A percentile compares a stretch with the other conserved stretches of the same genome.
phyloP scores from a whole-genome alignment of 2,113 vertebrate genomes.

The Pterocles gutturalis region DNA sequence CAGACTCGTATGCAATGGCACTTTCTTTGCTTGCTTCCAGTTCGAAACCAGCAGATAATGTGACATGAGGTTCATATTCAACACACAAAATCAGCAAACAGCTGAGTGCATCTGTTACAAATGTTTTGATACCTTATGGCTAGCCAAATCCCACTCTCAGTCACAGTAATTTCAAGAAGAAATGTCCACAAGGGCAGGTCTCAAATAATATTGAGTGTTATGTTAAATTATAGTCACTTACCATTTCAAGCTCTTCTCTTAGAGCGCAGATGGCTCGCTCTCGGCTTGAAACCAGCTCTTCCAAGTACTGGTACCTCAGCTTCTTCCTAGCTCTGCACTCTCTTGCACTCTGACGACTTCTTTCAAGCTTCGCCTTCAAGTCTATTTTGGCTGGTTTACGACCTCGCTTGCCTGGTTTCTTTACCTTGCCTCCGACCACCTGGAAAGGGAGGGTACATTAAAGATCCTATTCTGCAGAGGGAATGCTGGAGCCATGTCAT shows the following conservation, averaged over 20 bases:
- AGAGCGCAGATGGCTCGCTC: conserved; percentile 96
- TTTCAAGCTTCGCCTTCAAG: conserved; percentile 96
- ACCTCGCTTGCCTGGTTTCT: conserved; percentile 96
- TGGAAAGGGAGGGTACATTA: conserved; percentile 40
- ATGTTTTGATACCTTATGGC: background rate
- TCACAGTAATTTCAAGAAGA: background rate
- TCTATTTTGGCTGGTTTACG: conserved; percentile 98
- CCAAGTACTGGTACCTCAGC: conserved; percentile 95
- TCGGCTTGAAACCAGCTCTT: conserved; percentile 95
- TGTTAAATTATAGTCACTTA: conserved; percentile 48
- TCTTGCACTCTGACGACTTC: conserved; percentile 94
- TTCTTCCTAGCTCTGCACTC: conserved; percentile 96
- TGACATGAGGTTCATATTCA: background rate
- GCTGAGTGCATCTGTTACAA: conserved; percentile 31
- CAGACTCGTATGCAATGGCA: background rate
- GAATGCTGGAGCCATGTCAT: background rate
- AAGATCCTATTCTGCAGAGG: background rate
- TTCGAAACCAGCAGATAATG: background rate
- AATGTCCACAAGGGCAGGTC: background rate
- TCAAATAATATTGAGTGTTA: background rate
- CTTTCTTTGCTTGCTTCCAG: background rate
- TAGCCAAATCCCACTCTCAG: conserved; percentile 7
- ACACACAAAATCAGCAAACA: background rate
- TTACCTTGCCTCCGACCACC: conserved; percentile 93
- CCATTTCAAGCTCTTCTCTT: conserved; percentile 97